Evolutionary conservation across 2,113 vertebrate genomes (phyloP), one percentile per base, ranked within the genome.

Genomic region (Brachyistius frenatus): DNA sequence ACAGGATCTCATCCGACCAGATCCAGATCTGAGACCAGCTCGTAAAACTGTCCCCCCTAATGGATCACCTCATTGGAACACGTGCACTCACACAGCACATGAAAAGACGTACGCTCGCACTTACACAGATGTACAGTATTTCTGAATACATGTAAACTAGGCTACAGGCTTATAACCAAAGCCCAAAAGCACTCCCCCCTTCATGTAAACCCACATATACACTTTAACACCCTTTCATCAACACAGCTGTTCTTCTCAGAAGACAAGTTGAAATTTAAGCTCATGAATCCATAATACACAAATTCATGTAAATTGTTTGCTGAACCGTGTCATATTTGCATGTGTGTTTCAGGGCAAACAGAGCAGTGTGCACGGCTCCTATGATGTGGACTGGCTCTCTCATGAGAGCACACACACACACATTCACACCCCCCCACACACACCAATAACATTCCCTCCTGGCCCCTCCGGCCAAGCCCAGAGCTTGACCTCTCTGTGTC

Each of bases 401-500:
- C 88, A 88, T 78, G 85, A 86, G 85, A 91, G 75, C 71, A 57
- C 81, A 44, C 56, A 78, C 83, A 23, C 23, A 77, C 78, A 80
- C 85, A 81, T 58, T 44, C 81, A 76, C 80, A 87, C 72, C 31
- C 73, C 54, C 60, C 49, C 71, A 10, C 74, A 76, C 78, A 85
- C 86, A 86, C 88, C 73, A 79, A 76, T 62, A 86, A 77, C 75
- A 76, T 81, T 87, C 86, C 80, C 81, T 68, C 58, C 74, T 72
- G 71, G 78, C 83, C 83, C 76, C 80, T 82, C 53, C 44, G 56
- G 73, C 87, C 85, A 78, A 91, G 81, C 88, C 86, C 93, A 90
- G 69, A 73, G 83, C 61, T 84, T 93, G 90, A 94, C 92, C 93
- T 90, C 89, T 91, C 82, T 16, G 54, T 93, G 90, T 93, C 92